A percentile compares a stretch with the other conserved stretches of the same genome.
Conservation (phyloP, 2,797 vertebrate species). For the Tragopan temminckii region DNA sequence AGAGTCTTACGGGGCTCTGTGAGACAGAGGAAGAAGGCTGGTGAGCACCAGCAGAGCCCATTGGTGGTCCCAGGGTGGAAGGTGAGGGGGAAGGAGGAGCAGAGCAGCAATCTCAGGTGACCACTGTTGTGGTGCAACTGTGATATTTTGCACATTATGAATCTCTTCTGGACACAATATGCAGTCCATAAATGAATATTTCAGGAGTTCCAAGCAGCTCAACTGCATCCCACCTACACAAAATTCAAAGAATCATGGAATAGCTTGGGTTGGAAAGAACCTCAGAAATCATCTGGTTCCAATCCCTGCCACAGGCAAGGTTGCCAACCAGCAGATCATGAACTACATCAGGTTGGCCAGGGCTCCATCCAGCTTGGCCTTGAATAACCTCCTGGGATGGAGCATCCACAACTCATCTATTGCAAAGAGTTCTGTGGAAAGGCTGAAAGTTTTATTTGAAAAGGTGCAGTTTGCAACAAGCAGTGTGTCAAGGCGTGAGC, state of each 20-base stretch:
- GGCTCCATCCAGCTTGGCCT: no score
- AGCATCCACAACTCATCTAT: neutral
- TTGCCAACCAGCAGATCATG: no score
- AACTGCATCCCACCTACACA: neutral
- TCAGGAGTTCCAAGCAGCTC: neutral
- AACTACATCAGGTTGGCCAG: no score
- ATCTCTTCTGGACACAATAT: neutral
- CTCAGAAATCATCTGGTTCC: no score
- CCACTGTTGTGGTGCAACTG: neutral
- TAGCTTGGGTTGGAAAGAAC: no score
- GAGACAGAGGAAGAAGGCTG: neutral
- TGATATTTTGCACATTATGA: neutral
- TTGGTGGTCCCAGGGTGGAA: fast-evolving
- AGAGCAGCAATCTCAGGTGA: neutral
- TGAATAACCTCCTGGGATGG: no score
- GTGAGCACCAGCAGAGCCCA: neutral
- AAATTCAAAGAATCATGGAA: neutral
- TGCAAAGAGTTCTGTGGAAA: neutral
- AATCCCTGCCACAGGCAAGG: no score
- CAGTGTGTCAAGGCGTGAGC: fast-evolving
- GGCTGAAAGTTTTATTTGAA: neutral
- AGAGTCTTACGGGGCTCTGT: neutral
- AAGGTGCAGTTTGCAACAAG: neutral
- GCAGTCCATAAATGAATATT: neutral
- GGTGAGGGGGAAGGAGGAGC: neutral